phyloP scores from a whole-genome alignment of 2,113 vertebrate species.

The Corvus hawaiiensis region DNA sequence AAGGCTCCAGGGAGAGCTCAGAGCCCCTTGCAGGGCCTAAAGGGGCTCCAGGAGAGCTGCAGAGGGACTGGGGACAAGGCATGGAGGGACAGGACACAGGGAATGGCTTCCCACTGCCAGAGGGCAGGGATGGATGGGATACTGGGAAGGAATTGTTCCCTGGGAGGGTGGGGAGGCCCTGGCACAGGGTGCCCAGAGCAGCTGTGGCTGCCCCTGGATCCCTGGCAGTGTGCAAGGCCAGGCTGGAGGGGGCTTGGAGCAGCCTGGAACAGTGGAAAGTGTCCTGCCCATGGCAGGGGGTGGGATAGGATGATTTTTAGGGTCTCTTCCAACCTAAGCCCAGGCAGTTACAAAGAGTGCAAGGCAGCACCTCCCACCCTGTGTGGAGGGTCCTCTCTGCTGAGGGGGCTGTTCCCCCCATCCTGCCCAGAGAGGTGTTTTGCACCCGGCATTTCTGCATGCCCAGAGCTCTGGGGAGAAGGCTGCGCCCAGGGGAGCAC shows the following conservation, averaged over 20 bases:
- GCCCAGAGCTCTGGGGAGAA: not conserved
- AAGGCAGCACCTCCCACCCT: not conserved
- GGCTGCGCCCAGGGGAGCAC: accelerated
- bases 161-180: not conserved
- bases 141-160: not conserved
- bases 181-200: not conserved
- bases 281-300: not conserved
- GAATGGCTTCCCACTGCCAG: not conserved
- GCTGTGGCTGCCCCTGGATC: not conserved
- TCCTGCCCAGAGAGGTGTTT: not conserved
- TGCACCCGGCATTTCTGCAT: not conserved
- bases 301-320: not conserved
- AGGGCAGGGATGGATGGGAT: not conserved
- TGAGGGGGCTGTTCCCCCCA: not conserved
- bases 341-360: not conserved
- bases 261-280: accelerated
- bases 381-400: not conserved
- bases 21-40: accelerated
- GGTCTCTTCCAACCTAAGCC: not conserved
- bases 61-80: not conserved
- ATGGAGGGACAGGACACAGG: not conserved
- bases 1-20: not conserved
- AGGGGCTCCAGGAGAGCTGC: not conserved
- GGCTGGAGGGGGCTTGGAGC: not conserved
- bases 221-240: not conserved